phyloP scores from a whole-genome alignment of 2,888 invertebrate genomes.

The Zaprionus bogoriensis region DNA sequence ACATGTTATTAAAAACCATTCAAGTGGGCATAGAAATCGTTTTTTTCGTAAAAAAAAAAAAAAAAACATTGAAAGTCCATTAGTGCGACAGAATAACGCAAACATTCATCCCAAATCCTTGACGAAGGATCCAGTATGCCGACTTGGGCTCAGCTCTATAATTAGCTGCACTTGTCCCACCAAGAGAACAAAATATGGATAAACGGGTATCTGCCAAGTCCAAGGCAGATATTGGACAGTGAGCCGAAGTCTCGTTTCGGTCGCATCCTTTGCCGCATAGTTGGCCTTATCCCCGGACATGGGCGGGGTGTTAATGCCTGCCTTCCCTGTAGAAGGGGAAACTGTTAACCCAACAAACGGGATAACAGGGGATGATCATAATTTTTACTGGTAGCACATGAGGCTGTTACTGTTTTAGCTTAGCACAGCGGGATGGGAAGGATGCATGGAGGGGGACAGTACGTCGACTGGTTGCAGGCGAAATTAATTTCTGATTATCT shows the following conservation, averaged over 20 bases:
- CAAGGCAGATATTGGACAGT: constrained; percentile 38
- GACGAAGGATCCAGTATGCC: constrained; percentile 39
- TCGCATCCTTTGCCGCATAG: constrained; percentile 43
- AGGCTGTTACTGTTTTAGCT: constrained; percentile 42
- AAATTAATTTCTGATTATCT: constrained; percentile 83
- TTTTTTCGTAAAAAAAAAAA: too few species aligned
- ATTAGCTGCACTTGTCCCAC: constrained; percentile 68
- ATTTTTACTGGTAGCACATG: constrained; percentile 69
- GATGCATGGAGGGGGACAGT: background rate
- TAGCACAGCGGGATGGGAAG: constrained; percentile 39
- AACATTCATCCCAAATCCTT: constrained; percentile 33
- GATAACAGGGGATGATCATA: constrained; percentile 80
- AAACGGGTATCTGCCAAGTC: too few species aligned
- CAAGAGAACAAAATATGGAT: too few species aligned
- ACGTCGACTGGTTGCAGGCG: constrained; percentile 61
- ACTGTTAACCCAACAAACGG: constrained; percentile 76
- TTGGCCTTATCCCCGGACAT: constrained; percentile 49
- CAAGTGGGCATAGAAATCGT: constrained; percentile 3
- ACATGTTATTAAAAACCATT: background rate
- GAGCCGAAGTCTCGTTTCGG: constrained; percentile 35
- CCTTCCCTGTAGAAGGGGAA: constrained; percentile 24
- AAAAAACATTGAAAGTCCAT: constrained; percentile 71
- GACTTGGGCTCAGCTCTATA: constrained; percentile 49
- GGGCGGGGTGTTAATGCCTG: constrained; percentile 47
- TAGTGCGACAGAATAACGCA: constrained; percentile 25